These are phyloP conservation scores for Nudaria mundana DNA, from an alignment of 2,888 invertebrate species.

Conservation along the genomic window DNA sequence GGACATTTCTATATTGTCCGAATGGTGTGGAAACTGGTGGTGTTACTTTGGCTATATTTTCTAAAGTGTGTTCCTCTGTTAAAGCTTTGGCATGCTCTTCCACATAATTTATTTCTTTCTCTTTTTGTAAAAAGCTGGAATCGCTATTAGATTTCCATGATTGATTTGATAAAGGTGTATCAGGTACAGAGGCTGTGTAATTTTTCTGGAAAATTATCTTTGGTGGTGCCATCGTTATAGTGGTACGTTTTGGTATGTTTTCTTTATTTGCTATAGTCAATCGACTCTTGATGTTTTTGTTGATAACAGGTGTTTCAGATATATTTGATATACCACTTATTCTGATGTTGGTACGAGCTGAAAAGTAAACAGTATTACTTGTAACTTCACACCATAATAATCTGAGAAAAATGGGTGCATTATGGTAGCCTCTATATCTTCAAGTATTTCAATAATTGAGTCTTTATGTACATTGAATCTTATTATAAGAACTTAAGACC, in stretches of 20 bases:
- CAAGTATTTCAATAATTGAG: no score
- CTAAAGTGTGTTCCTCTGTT: slow-evolving; percentile 42
- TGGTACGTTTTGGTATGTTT: slow-evolving; percentile 36
- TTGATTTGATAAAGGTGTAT: slow-evolving; percentile 55
- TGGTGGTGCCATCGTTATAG: slow-evolving; percentile 10
- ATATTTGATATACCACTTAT: slow-evolving; percentile 66
- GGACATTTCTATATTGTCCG: slow-evolving; percentile 57
- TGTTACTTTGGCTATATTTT: slow-evolving; percentile 54
- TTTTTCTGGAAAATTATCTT: slow-evolving; percentile 8
- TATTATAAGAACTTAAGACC: no score
- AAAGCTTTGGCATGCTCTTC: slow-evolving; percentile 46
- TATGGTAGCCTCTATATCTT: no score
- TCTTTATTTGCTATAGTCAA: slow-evolving; percentile 55
- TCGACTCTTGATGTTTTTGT: slow-evolving; percentile 37
- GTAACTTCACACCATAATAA: no score
- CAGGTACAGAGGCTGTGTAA: slow-evolving; percentile 29
- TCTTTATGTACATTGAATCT: no score
- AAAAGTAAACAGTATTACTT: slow-evolving; percentile 17
- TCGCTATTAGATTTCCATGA: slow-evolving; percentile 65
- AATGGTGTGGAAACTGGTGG: slow-evolving; percentile 67
- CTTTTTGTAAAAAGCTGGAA: slow-evolving; percentile 63
- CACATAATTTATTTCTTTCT: slow-evolving; percentile 58
- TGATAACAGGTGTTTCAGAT: slow-evolving; percentile 53
- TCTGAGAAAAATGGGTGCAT: no score
- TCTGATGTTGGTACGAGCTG: slow-evolving; percentile 44